Conservation (phyloP, 1,140 invertebrate species). For the Atta colombica region DNA sequence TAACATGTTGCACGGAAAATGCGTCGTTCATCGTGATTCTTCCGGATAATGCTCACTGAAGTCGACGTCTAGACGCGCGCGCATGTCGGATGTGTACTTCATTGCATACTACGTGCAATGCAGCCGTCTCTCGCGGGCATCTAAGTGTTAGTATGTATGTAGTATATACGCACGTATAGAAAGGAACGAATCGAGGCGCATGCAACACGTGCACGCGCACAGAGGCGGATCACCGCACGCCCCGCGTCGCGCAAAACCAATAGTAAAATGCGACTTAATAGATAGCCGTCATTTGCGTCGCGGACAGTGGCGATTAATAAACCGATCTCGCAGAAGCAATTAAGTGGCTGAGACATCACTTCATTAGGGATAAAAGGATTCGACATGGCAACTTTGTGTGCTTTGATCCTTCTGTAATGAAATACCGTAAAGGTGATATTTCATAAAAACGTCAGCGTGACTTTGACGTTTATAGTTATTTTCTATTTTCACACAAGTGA, state of each 20-base stretch:
- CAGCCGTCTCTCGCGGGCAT: constrained; percentile 59
- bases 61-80: constrained; percentile 67
- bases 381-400: background rate
- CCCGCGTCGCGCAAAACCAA: constrained; percentile 14
- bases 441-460: no score
- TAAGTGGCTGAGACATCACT: background rate
- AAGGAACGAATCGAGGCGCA: background rate
- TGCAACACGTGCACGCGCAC: constrained; percentile 9
- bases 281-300: constrained; percentile 23
- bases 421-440: no score
- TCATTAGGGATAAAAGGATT: background rate
- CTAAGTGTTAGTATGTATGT: background rate
- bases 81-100: constrained; percentile 75
- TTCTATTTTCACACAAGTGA: no score
- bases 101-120: constrained; percentile 50
- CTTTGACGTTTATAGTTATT: no score
- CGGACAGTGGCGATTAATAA: constrained; percentile 40
- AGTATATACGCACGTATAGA: background rate
- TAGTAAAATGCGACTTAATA: constrained; percentile 34
- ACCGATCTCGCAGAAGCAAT: background rate
- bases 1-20: constrained; percentile 22
- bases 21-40: constrained; percentile 65
- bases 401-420: background rate
- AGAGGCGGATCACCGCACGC: background rate
- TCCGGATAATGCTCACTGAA: constrained; percentile 57